Evolutionary conservation across 2,888 invertebrate genomes (phyloP).

Genomic region (Noctua janthe): DNA sequence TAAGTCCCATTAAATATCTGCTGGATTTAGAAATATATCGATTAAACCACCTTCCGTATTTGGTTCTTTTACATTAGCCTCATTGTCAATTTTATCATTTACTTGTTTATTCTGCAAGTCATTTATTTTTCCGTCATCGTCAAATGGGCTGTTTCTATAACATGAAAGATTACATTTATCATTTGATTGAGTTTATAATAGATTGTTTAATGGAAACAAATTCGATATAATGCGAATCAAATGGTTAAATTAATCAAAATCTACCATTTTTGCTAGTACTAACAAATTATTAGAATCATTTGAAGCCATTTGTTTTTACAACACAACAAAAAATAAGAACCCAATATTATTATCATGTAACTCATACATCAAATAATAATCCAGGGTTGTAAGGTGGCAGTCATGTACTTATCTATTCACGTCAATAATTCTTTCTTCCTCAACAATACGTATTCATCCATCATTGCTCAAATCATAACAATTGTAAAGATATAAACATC

Average conservation of each 20-base stretch:
- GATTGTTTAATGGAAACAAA: slow-evolving; percentile 36
- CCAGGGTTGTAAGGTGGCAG: slow-evolving; percentile 37
- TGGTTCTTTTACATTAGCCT: slow-evolving; percentile 17
- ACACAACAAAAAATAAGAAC: slow-evolving; percentile 4
- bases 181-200: slow-evolving; percentile 39
- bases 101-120: slow-evolving; percentile 45
- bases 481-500: slow-evolving; percentile 66
- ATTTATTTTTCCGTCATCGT: slow-evolving; percentile 41
- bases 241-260: slow-evolving; percentile 36
- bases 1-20: slow-evolving; percentile 31
- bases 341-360: slow-evolving; percentile 35
- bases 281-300: slow-evolving; percentile 6
- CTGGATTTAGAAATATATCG: slow-evolving; percentile 42
- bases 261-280: not conserved
- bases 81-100: slow-evolving; percentile 37
- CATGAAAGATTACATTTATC: slow-evolving; percentile 40
- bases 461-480: slow-evolving; percentile 62
- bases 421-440: slow-evolving; percentile 48
- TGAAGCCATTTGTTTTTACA: not conserved
- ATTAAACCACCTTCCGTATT: slow-evolving; percentile 49
- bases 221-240: slow-evolving; percentile 33
- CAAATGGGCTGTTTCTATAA: slow-evolving; percentile 40
- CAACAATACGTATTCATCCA: slow-evolving; percentile 55
- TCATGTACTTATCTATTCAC: slow-evolving; percentile 44
- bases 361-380: slow-evolving; percentile 46